Base-by-base conservation (phyloP, 2,888 invertebrate genomes). In the Salpingus planirostris region DNA sequence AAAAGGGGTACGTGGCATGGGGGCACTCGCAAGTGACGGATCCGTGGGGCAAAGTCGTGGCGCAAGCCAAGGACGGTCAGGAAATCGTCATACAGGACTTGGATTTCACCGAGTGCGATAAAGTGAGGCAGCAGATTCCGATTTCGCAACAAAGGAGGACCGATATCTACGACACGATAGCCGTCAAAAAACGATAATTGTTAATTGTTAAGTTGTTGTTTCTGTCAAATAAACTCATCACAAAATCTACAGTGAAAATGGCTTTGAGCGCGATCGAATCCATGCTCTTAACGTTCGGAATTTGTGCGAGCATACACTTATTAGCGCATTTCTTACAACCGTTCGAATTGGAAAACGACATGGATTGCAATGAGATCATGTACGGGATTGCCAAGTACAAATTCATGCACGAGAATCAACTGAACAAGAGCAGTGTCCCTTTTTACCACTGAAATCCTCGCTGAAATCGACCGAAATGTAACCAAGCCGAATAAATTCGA, bases 71-170 rank as follows among this genome's bases (percentile, higher is more conserved):
- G 15, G 77, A 78, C 42, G 67, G 69, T 2, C 83, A 88, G 48
- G 78, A 75, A 30, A 74, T 84, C 31, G 57, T 93, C 7, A 68
- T 80, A 35, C 76, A 73, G 29, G 83, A 89, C 54, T 73, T 95
- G 43, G 89, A 92, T 70, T 64, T 87, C 43, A 66, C 67, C 2
- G 62, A 75, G 33, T 75, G 87, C 23, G 74, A 83, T 25, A 78
- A 86, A 56, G 82, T 90, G 0, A 71, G 93, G 29, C 70, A 75
- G 38, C 88, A 89, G 64, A 89, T 95, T 57, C 93, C 95, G 0
- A 73, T 87, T 11, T 74, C 72, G 21, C 59, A 63, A 3, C 56
- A 56, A 36, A 43, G 56, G 26, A 49, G 65, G 47, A 66, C 67
- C 0, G 88, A 90, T 53, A 49, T 90, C 11, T 91, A 90, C 51